Evolutionary conservation across 2,888 invertebrate species (phyloP).

Genomic region (Meteorus cinctellus): DNA sequence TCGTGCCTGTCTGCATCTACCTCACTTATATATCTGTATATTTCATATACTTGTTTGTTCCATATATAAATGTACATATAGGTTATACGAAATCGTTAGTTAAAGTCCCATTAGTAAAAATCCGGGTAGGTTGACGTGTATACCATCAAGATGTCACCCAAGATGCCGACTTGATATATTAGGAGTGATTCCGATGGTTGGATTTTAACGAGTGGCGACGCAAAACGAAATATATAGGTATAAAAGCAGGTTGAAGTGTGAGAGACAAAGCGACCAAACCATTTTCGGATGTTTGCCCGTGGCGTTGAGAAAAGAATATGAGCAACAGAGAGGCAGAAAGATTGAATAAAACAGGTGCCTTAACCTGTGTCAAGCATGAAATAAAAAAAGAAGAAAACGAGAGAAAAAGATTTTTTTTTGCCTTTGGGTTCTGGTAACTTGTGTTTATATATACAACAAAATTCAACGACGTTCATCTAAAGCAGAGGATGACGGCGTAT

Average conservation of each 20-base stretch:
- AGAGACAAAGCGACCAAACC: slow-evolving; percentile 13
- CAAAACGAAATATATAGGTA: slow-evolving; percentile 24
- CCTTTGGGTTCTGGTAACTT: background rate
- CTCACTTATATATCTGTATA: background rate
- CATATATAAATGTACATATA: slow-evolving; percentile 7
- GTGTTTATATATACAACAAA: background rate
- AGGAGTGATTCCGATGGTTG: slow-evolving; percentile 58
- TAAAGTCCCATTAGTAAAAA: slow-evolving; percentile 70
- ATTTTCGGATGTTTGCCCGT: slow-evolving; percentile 56
- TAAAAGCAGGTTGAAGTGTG: background rate
- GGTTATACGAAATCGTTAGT: slow-evolving; percentile 62
- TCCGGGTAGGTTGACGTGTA: slow-evolving; percentile 58
- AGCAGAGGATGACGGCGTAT: slow-evolving; percentile 53
- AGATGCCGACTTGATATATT: slow-evolving; percentile 69
- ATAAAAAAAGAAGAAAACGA: no score
- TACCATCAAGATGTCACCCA: slow-evolving; percentile 65
- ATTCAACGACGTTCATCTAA: background rate
- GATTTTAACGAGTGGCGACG: slow-evolving; percentile 58
- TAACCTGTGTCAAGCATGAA: background rate
- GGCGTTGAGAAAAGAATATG: slow-evolving; percentile 55
- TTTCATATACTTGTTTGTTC: background rate
- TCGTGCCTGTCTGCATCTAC: background rate
- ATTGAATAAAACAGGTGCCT: slow-evolving; percentile 2
- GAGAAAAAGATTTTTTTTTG: background rate
- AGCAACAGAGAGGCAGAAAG: slow-evolving; percentile 34